Conservation (phyloP, 1,140 invertebrate species). For the Ips typographus region DNA sequence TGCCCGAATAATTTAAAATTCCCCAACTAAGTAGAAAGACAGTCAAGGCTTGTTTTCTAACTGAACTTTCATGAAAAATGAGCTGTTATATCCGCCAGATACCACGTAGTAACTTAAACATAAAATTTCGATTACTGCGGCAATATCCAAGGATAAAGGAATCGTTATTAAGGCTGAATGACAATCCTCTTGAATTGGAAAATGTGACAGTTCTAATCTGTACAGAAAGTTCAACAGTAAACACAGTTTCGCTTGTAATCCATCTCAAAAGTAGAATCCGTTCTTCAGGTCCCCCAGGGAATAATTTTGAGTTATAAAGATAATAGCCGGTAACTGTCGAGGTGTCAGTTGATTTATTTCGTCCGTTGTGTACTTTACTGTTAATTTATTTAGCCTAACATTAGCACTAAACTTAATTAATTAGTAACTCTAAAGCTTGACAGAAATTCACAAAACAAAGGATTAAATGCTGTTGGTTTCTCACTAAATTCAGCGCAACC, state of each 20-base stretch:
- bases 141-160: no score
- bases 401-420: conserved; percentile 3
- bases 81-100: no score
- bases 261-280: not conserved
- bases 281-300: not conserved
- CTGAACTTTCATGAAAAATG: no score
- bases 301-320: conserved; percentile 6
- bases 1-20: no score
- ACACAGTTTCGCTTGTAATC: conserved; percentile 10
- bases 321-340: conserved; percentile 14
- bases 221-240: conserved; percentile 3
- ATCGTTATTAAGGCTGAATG: no score
- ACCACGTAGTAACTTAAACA: no score
- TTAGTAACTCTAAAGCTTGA: not conserved
- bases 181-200: no score
- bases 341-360: conserved; percentile 15
- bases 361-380: not conserved
- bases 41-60: no score
- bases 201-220: not conserved
- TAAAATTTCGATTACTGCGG: no score
- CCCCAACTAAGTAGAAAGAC: no score
- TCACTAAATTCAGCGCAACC: not conserved
- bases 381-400: conserved; percentile 9
- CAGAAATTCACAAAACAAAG: not conserved
- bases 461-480: not conserved